Base-by-base conservation (phyloP, 2,113 vertebrate species). In the Nothobranchius kuhntae region DNA sequence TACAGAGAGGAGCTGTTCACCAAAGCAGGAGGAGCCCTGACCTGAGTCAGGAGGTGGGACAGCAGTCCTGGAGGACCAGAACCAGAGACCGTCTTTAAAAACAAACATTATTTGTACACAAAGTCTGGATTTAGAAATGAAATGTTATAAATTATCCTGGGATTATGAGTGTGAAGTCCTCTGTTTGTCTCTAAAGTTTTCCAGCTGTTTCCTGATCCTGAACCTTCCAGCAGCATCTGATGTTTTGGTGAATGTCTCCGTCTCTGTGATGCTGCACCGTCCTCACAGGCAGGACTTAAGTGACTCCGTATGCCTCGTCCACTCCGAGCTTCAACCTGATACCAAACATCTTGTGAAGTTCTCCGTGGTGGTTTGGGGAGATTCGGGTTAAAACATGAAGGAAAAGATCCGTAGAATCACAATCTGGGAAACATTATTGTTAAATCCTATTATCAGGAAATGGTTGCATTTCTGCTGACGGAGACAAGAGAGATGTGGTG, bases 381-480 rank as follows among this genome's bases (percentile, higher is more conserved):
- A 44, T 61, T 44, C 15, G 38, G 42, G 48, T 62, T 62, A 17
- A 17, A 46, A 67, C 59, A 59, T 61, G 53, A 68, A 9, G 55
- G 60, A 46, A 56, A 50, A 52, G 48, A 81, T 30, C 15, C 58
- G 57, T 44, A 40, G 42, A 78, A 48, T 10, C 21, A 60, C 67
- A 81, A 58, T 74, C 65, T 77, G 85, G 83, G 65, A 81, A 71
- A 65, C 55, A 73, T 85, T 79, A 81, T 75, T 30, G 65, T 62
- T 4, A 67, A 68, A 75, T 73, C 42, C 53, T 36, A 74, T 58
- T 30, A 81, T 75, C 51, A 56, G 70, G 71, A 87, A 64, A 76
- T 53, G 65, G 66, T 83, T 40, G 17, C 21, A 21, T 83, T 76
- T 78, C 47, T 48, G 47, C 75, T 51, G 61, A 62, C 38, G 47